Conservation (phyloP, 2,113 vertebrate genomes). For the Corapipo altera region DNA sequence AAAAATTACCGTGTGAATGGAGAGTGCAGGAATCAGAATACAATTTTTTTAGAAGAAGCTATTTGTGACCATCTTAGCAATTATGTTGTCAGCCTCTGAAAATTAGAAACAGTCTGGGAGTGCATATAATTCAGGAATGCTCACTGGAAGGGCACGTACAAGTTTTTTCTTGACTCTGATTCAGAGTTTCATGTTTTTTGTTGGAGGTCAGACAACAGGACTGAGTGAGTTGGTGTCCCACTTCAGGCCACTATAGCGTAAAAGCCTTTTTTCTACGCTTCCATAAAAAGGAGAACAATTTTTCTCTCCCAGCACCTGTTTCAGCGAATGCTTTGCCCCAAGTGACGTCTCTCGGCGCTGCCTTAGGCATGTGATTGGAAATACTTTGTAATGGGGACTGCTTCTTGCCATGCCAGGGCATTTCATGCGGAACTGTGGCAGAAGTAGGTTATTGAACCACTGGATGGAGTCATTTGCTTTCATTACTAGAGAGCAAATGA, state of each 20-base stretch:
- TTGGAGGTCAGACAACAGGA: neutral
- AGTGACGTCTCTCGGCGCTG: neutral
- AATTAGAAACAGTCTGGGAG: slow-evolving; percentile 24
- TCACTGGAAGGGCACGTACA: neutral
- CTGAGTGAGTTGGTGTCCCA: neutral
- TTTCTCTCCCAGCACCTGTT: slow-evolving; percentile 35
- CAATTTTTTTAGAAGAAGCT: neutral
- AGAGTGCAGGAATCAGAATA: neutral
- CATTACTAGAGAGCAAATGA: neutral
- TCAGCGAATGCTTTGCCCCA: neutral
- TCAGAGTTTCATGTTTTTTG: neutral
- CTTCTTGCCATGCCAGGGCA: neutral
- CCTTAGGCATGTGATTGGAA: slow-evolving; percentile 34
- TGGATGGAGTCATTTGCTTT: neutral
- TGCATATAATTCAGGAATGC: neutral
- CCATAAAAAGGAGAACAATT: slow-evolving; percentile 35
- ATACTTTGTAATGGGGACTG: neutral
- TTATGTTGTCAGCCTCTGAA: slow-evolving; percentile 48
- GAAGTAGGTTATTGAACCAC: neutral
- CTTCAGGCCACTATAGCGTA: neutral
- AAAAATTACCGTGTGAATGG: neutral
- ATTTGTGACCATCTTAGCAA: slow-evolving; percentile 28
- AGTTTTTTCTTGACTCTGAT: neutral
- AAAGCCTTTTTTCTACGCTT: neutral
- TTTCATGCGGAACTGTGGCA: neutral